Evolutionary conservation across 2,888 invertebrate species (phyloP), one percentile per base, ranked within the genome.

Genomic region (Diogma glabrata): DNA sequence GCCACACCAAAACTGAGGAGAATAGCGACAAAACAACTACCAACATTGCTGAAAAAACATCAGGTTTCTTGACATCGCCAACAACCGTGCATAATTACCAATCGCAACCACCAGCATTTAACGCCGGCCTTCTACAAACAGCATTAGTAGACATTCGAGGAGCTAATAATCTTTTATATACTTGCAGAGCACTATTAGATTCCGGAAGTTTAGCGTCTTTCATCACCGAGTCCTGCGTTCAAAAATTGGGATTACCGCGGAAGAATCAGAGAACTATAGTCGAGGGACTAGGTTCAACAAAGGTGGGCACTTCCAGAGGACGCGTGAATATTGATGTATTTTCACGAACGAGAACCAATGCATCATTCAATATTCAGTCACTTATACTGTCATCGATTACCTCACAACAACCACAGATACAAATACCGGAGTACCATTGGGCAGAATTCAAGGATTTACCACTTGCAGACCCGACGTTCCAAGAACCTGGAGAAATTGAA

Each of bases 121-220:
- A 36, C 36, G n/a, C 12, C 36, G n/a, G 36, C 36, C 36, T 36
- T n/a, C 36, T 36, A 36, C n/a, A 36, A 8, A 36, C 36, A 36
- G 36, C 36, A 36, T 16, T 36, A 14, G 36, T 36, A 36, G 9
- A 36, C 16, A 36, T 36, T 7, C 36, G 36, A 36, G 28, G 28
- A 28, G 36, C 17, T n/a, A 36, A 36, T 36, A 36, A 36, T 8
- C 4, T 16, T 5, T 2, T 36, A 10, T 36, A 36, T 36, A 36
- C 36, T 36, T 36, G 36, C 36, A 36, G 10, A 33, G 33, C 33
- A 33, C 12, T 33, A 7, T 33, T 33, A 33, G 33, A 33, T 33
- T 33, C 33, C 33, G 33, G 6, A 33, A 33, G n/a, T n/a, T n/a
- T n/a, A n/a, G n/a, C n/a, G n/a, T n/a, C n/a, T n/a, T n/a, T n/a